phyloP scores from a whole-genome alignment of 30 jellyfish, hydroid and myxozoan genomes.

The Cassiopea andromeda region DNA sequence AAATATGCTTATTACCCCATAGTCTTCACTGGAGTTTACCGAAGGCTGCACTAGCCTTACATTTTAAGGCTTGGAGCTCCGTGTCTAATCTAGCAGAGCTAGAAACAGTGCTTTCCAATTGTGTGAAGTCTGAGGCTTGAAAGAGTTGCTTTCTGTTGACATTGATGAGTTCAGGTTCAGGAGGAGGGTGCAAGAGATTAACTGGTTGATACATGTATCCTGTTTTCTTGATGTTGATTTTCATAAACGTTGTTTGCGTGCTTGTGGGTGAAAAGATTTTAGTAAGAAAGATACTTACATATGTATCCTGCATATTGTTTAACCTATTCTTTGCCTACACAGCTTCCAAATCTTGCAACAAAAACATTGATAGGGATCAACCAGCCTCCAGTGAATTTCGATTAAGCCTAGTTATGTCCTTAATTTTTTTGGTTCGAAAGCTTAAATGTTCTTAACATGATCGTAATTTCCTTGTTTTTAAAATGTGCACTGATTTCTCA shows the following conservation, averaged over 20 bases:
- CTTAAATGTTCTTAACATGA: slow-evolving; percentile 1
- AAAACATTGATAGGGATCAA: too few relatives aligned
- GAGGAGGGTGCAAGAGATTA: not conserved
- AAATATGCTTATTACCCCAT: not conserved
- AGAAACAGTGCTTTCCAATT: not conserved
- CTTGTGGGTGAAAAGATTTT: too few relatives aligned
- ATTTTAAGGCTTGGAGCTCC: not conserved
- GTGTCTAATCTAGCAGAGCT: not conserved
- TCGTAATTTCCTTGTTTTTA: slow-evolving; percentile 1
- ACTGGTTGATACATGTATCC: not conserved
- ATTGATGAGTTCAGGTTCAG: not conserved
- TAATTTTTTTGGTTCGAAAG: not conserved
- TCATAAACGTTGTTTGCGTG: not conserved
- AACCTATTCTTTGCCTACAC: too few relatives aligned
- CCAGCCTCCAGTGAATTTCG: not conserved
- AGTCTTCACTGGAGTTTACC: not conserved
- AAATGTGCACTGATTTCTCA: slow-evolving; percentile 13
- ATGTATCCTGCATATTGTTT: too few relatives aligned
- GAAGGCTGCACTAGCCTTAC: not conserved
- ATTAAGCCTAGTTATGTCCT: slow-evolving; percentile 1
- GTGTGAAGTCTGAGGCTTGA: not conserved
- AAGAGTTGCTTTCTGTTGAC: not conserved
- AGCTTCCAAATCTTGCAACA: too few relatives aligned
- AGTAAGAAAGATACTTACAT: too few relatives aligned
- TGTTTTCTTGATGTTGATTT: not conserved